Evolutionary conservation across 2,113 vertebrate genomes (phyloP), one percentile per base, ranked within the genome.

Genomic region (Indicator indicator): DNA sequence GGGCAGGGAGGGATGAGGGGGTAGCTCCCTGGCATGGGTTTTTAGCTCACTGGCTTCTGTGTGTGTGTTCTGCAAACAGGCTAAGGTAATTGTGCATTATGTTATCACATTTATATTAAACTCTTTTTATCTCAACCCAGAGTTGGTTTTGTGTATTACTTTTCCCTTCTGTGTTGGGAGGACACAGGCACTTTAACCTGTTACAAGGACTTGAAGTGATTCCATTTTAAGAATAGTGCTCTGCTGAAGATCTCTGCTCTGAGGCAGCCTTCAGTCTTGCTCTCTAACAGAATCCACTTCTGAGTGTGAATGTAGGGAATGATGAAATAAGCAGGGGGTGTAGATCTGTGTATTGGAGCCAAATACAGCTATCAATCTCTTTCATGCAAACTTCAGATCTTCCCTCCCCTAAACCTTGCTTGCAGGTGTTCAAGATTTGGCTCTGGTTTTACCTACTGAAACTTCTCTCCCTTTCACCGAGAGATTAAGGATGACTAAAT

Each of bases 361-460:
- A 93, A 82, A 72, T 69, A 36, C 32, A 93, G 18, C 73, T 84
- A 50, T 92, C 63, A 89, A 0, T 14, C 15, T 80, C 50, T 74
- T 89, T 86, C 0, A 0, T 93, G 77, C 63, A 70, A 76, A 70
- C 44, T 92, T 72, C 52, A 85, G 54, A 54, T 68, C 58, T 89
- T 69, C 24, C 54, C 36, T 94, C 36, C 58, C 40, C 60, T 79
- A 54, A 71, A 67, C 12, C 8, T 69, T 89, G 33, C 23, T 90
- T 48, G 72, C 67, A 89, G 75, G 56, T 97, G 82, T 95, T 97
- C n/a, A 87, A 46, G 93, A 76, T 65, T 50, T 82, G 77, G 50
- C 70, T 90, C 67, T 93, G 59, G 12, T 88, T 94, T 84, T 83
- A 78, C 67, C 36, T 84, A n/a, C 33, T 73, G 16, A 83, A 85